phyloP scores from a whole-genome alignment of 1,140 invertebrate species.

The Lysiphlebus fabarum region DNA sequence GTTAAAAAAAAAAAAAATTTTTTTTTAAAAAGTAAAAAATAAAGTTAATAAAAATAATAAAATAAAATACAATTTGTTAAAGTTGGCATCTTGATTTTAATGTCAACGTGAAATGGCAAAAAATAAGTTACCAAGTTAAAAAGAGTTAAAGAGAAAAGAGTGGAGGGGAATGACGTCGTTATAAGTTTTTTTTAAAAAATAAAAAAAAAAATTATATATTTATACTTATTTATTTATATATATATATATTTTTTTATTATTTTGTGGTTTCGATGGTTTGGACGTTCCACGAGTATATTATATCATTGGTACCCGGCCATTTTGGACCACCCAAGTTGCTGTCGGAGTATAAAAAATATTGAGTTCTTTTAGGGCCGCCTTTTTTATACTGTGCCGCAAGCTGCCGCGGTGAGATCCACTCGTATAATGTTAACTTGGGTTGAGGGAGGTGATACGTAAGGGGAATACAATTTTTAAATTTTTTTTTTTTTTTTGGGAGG shows the following conservation, averaged over 20 bases:
- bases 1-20: not conserved
- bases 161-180: constrained; percentile 17
- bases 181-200: constrained; percentile 25
- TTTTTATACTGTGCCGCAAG: constrained; percentile 52
- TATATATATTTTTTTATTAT: not conserved
- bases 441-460: constrained; percentile 39
- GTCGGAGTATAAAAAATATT: constrained; percentile 57
- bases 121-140: too few species aligned
- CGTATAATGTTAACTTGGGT: constrained; percentile 36
- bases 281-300: constrained; percentile 41
- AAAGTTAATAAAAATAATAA: too few species aligned
- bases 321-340: constrained; percentile 57
- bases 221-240: not conserved
- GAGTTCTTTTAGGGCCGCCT: constrained; percentile 58
- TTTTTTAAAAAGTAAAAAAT: not conserved
- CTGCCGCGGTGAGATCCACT: constrained; percentile 26
- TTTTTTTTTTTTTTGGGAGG: too few species aligned
- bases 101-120: too few species aligned
- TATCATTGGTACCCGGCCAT: constrained; percentile 54
- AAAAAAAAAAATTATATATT: constrained; percentile 17
- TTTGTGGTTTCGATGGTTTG: constrained; percentile 16
- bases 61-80: too few species aligned
- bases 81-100: too few species aligned
- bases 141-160: constrained; percentile 28
- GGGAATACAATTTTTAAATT: constrained; percentile 23